Evolutionary conservation across 2,113 vertebrate species (phyloP), one percentile per base, ranked within the genome.

Genomic region (Tachuris rubrigastra): DNA sequence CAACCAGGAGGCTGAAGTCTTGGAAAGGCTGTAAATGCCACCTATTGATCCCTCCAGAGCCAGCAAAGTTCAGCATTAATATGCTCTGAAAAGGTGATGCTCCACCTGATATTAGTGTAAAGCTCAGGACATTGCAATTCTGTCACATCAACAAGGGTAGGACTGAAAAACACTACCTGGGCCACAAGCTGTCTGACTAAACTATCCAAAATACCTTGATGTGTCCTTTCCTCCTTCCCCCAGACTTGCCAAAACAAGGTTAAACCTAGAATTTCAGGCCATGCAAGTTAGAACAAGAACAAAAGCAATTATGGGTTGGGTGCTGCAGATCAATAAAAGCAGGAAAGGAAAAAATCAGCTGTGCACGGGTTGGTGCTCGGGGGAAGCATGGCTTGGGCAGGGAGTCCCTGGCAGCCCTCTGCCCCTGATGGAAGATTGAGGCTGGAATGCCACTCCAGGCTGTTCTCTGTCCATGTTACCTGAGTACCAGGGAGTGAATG

Each of bases 341-440:
- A 22, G 5, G 5, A 28, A 63, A 41, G n/a, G 22, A 14, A 17
- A 19, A 12, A 6, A 8, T 8, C 46, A 33, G 47, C 21, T 49
- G 56, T 6, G 37, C 24, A 17, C 4, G 39, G 41, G 24, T 15
- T 15, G 27, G 73, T 58, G 73, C 39, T 35, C 17, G 23, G 47
- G 55, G 25, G 35, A 30, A 39, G 15, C 1, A 1, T 5, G 42
- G 35, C 20, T 39, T 35, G 52, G 16, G 23, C 2, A 5, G 49
- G 53, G 44, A 30, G 7, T 2, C 28, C 71, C 18, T 7, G 46
- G 7, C 22, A 14, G 52, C 33, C 41, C 41, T 1, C 27, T 24
- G 73, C 8, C n/a, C 14, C 58, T 12, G 37, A 0, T 0, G 27
- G n/a, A 46, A 41, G 8, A 27, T 4, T 42, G 27, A 8, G 25